Evolutionary conservation across 2,797 vertebrate genomes (phyloP).

Genomic region (Dipus sagitta): DNA sequence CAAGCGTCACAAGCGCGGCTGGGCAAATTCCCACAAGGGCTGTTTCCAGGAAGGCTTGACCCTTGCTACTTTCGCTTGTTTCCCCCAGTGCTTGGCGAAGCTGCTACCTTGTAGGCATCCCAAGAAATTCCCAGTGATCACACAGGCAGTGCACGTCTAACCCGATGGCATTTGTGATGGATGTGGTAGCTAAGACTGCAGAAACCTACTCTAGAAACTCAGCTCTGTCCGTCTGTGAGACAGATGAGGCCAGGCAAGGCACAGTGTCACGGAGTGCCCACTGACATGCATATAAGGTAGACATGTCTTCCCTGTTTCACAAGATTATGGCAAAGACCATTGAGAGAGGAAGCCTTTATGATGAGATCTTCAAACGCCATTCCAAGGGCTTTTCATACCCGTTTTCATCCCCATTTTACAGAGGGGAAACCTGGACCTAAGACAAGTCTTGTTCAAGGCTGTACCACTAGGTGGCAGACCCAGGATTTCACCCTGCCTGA

Average conservation of each 20-base stretch:
- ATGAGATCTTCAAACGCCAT: background rate
- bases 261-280: background rate
- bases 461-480: constrained; percentile 78
- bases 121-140: background rate
- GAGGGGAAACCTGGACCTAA: background rate
- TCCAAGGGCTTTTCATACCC: background rate
- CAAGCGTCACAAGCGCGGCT: constrained; percentile 41
- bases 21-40: constrained; percentile 46
- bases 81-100: background rate
- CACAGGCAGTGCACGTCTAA: background rate
- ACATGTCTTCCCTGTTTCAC: background rate
- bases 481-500: background rate
- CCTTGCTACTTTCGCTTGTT: background rate
- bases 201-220: constrained; percentile 19
- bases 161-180: background rate
- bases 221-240: background rate
- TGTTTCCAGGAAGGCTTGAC: constrained; percentile 58
- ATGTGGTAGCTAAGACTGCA: background rate
- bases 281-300: background rate
- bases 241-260: background rate
- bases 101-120: background rate
- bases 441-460: constrained; percentile 34
- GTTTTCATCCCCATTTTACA: constrained; percentile 67
- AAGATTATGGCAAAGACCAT: background rate
- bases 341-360: background rate